Percentiles rank a stretch among this genome's conserved stretches.
Conservation (phyloP, 2,797 vertebrate genomes). For the Intellagama lesueurii region DNA sequence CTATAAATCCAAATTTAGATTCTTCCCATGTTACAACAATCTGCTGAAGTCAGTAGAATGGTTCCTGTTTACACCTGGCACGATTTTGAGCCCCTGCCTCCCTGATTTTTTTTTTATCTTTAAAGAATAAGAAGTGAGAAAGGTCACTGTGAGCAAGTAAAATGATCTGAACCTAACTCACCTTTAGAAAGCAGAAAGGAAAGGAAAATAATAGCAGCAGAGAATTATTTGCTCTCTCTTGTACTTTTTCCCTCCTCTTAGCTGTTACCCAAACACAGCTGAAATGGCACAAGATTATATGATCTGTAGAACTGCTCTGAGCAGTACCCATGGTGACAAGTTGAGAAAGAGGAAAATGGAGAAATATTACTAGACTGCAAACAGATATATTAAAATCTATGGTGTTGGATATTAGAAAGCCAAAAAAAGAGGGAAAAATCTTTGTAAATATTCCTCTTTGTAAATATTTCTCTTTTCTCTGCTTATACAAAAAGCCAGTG, state of each 20-base stretch:
- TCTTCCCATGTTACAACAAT: background rate
- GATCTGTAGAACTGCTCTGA: conserved; percentile 31
- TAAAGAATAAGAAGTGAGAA: background rate
- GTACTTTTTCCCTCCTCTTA: background rate
- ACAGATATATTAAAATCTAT: conserved; percentile 6
- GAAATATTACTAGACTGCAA: conserved; percentile 37
- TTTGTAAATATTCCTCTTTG: background rate
- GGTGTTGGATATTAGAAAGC: conserved; percentile 1
- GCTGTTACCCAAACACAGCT: conserved; percentile 14
- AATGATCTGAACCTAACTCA: background rate
- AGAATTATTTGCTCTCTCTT: conserved; percentile 20
- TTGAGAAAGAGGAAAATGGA: conserved; percentile 24
- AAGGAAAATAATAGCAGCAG: background rate
- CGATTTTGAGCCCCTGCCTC: background rate
- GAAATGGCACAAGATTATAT: background rate
- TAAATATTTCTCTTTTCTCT: background rate
- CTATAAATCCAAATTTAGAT: conserved; percentile 28
- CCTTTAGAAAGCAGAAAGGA: conserved; percentile 16
- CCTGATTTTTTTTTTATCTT: background rate
- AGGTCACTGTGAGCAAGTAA: background rate
- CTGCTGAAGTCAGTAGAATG: conserved; percentile 7
- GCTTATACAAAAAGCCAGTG: background rate
- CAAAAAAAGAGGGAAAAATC: background rate
- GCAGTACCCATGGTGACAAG: conserved; percentile 25
- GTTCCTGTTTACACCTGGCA: conserved; percentile 1